Evolutionary conservation across 1,140 invertebrate genomes (phyloP).

Genomic region (Ceratosolen solmsi): DNA sequence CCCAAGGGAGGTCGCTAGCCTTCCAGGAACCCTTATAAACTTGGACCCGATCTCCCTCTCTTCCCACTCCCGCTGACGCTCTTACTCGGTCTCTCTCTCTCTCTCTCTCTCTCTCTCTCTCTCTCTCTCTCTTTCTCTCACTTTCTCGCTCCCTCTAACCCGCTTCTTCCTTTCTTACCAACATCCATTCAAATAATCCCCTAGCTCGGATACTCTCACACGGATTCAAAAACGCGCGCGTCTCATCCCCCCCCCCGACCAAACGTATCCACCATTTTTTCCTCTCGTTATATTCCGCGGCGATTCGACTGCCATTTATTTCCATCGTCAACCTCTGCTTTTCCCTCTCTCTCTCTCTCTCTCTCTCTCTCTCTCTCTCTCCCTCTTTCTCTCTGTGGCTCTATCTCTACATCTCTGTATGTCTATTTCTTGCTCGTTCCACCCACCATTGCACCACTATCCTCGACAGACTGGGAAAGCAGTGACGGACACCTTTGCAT

Average conservation of each 20-base stretch:
- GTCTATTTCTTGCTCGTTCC: too few species aligned
- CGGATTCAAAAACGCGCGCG: constrained; percentile 17
- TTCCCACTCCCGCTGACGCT: too few species aligned
- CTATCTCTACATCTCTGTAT: too few species aligned
- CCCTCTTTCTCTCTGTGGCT: too few species aligned
- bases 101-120: constrained; percentile 51
- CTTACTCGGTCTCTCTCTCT: constrained; percentile 54
- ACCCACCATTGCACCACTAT: too few species aligned
- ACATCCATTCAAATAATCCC: constrained; percentile 39
- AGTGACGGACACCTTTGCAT: too few species aligned
- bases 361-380: not conserved
- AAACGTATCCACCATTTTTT: constrained; percentile 14
- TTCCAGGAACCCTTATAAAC: constrained; percentile 72
- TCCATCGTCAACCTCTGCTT: not conserved
- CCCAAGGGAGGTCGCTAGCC: constrained; percentile 70
- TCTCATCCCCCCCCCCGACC: not conserved
- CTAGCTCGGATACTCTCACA: constrained; percentile 52
- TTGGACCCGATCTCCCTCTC: constrained; percentile 63
- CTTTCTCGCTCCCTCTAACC: constrained; percentile 31
- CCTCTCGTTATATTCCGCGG: not conserved
- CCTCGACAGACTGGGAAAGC: not conserved
- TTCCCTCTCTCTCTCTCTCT: not conserved
- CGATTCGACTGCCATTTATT: constrained; percentile 3
- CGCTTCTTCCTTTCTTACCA: constrained; percentile 41
- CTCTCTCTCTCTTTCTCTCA: constrained; percentile 56